Conservation (phyloP, 2,888 invertebrate species). For the Ophioninae sp. region DNA sequence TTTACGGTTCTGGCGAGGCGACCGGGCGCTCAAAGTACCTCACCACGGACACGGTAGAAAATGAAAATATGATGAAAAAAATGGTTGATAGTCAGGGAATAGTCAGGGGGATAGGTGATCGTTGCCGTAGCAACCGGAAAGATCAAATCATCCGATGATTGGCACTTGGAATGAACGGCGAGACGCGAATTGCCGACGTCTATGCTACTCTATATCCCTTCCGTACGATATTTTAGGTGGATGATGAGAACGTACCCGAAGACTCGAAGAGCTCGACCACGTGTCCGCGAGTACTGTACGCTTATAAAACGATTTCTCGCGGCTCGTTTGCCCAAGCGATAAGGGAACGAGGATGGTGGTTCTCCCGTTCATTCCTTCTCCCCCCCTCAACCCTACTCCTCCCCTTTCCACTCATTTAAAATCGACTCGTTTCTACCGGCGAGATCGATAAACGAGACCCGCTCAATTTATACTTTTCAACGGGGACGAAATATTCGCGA, state of each 20-base stretch:
- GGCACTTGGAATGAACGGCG: constrained; percentile 29
- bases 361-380: constrained; percentile 10
- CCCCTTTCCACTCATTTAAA: too few relatives aligned
- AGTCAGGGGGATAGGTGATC: not conserved
- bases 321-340: constrained; percentile 40
- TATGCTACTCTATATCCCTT: constrained; percentile 20
- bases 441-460: constrained; percentile 37
- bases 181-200: constrained; percentile 16
- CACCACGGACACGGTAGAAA: constrained; percentile 18
- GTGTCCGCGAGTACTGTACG: constrained; percentile 27
- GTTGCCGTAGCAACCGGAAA: constrained; percentile 38
- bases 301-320: constrained; percentile 47
- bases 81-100: too few relatives aligned
- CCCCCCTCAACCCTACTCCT: too few relatives aligned
- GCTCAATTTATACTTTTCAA: not conserved
- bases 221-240: constrained; percentile 43
- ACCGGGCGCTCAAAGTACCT: constrained; percentile 18
- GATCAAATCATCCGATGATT: constrained; percentile 39
- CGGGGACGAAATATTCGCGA: constrained; percentile 14
- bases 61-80: constrained; percentile 1
- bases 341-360: constrained; percentile 56
- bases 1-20: constrained; percentile 25
- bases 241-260: constrained; percentile 41
- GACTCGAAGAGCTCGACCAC: constrained; percentile 5
- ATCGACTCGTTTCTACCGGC: constrained; percentile 50